Conservation (phyloP, 2,888 invertebrate species). For the Myathropa florea region DNA sequence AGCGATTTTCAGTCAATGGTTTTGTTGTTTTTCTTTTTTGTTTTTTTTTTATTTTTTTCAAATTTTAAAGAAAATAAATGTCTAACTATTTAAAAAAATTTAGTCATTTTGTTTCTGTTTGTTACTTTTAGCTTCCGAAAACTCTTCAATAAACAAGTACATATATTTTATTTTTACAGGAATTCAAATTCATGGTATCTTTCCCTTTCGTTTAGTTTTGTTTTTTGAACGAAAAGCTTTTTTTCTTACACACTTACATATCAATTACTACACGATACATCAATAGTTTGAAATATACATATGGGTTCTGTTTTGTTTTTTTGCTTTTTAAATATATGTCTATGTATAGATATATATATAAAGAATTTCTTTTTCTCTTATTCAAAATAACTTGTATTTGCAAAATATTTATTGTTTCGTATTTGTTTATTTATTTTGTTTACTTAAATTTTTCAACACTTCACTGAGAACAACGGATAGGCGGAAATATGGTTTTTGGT, state of each 20-base stretch:
- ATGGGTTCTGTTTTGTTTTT: slow-evolving; percentile 26
- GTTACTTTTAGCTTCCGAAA: not conserved
- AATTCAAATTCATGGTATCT: slow-evolving; percentile 3
- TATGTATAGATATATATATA: slow-evolving; percentile 13
- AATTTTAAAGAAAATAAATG: slow-evolving; percentile 44
- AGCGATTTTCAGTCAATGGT: slow-evolving; percentile 36
- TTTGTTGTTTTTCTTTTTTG: not conserved
- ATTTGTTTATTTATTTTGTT: not conserved
- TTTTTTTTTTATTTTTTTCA: not conserved
- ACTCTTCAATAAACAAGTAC: slow-evolving; percentile 12
- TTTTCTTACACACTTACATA: slow-evolving; percentile 37
- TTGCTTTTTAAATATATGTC: slow-evolving; percentile 10
- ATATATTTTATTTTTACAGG: not conserved
- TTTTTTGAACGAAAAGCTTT: slow-evolving; percentile 31
- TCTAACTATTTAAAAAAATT: slow-evolving; percentile 17
- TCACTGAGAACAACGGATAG: slow-evolving; percentile 12
- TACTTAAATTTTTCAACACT: slow-evolving; percentile 3
- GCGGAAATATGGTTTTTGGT: slow-evolving; percentile 3
- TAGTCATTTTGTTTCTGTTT: slow-evolving; percentile 5
- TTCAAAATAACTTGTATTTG: slow-evolving; percentile 18
- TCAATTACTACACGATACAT: slow-evolving; percentile 52
- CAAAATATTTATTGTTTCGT: slow-evolving; percentile 12
- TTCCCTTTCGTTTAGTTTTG: not conserved
- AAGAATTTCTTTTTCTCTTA: slow-evolving; percentile 35
- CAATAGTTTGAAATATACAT: slow-evolving; percentile 55